phyloP scores from a whole-genome alignment of 2,797 vertebrate genomes.

The Apodemus agrarius region DNA sequence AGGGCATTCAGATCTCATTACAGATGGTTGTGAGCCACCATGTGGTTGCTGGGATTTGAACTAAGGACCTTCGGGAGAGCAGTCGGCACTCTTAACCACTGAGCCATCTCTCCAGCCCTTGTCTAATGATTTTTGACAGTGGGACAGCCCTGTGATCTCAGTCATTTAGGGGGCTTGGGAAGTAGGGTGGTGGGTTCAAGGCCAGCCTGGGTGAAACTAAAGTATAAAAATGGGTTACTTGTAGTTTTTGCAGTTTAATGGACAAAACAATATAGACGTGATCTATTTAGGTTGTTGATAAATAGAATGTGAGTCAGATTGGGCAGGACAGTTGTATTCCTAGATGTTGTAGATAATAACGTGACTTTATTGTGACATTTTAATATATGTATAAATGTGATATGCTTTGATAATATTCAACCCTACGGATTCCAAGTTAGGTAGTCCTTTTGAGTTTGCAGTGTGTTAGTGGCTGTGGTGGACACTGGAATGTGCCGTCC shows the following conservation, averaged over 20 bases:
- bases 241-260: background rate
- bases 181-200: background rate
- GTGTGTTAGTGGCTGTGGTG: background rate
- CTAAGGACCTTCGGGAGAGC: too few relatives aligned
- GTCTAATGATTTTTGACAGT: background rate
- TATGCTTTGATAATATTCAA: background rate
- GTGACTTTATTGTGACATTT: background rate
- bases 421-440: background rate
- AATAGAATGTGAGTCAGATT: background rate
- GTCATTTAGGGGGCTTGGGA: background rate
- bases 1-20: too few relatives aligned
- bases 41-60: too few relatives aligned
- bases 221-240: background rate
- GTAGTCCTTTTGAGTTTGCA: background rate
- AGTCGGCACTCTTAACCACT: too few relatives aligned
- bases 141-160: background rate
- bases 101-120: too few relatives aligned
- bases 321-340: background rate
- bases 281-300: background rate
- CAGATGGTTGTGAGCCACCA: too few relatives aligned
- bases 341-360: background rate
- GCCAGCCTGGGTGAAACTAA: background rate
- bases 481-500: too few relatives aligned
- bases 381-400: background rate
- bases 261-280: background rate